Conservation (phyloP, 64 coral and sea anemone species). For the Montipora foliosa region DNA sequence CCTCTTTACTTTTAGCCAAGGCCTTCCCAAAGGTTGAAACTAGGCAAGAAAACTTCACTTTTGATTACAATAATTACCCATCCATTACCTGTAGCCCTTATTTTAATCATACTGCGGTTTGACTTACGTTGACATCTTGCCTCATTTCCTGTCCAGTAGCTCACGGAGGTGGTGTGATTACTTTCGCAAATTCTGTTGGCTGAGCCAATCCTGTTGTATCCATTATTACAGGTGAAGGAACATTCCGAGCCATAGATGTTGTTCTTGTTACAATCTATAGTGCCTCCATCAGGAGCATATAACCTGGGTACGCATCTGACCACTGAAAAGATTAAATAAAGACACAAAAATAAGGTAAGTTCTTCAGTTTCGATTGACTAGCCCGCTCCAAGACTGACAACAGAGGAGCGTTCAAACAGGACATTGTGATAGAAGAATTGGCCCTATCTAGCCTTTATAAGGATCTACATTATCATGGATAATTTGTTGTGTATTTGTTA, state of each 20-base stretch:
- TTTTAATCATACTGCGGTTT: not conserved
- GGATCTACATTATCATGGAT: no score
- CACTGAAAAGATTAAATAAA: not conserved
- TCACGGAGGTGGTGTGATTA: not conserved
- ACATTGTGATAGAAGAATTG: no score
- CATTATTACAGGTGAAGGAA: conserved; percentile 35
- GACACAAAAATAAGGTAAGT: not conserved
- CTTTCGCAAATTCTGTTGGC: conserved; percentile 44
- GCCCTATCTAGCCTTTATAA: no score
- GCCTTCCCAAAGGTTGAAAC: no score
- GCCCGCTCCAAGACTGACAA: not conserved
- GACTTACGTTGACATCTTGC: conserved; percentile 65
- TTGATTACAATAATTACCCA: no score
- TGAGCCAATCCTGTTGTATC: conserved; percentile 40
- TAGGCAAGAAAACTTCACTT: no score
- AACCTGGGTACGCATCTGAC: conserved; percentile 35
- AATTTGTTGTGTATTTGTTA: no score
- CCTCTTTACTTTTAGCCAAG: no score
- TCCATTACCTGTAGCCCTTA: not conserved
- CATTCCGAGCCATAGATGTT: conserved; percentile 74
- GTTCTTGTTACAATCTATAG: not conserved
- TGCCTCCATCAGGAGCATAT: conserved; percentile 43
- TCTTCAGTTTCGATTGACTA: not conserved
- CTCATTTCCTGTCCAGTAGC: conserved; percentile 67
- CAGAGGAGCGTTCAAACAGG: no score